A percentile compares a stretch with the other conserved stretches of the same genome.
phyloP scores from a whole-genome alignment of 2,888 invertebrate species.

The Lasioglossum lativentre region DNA sequence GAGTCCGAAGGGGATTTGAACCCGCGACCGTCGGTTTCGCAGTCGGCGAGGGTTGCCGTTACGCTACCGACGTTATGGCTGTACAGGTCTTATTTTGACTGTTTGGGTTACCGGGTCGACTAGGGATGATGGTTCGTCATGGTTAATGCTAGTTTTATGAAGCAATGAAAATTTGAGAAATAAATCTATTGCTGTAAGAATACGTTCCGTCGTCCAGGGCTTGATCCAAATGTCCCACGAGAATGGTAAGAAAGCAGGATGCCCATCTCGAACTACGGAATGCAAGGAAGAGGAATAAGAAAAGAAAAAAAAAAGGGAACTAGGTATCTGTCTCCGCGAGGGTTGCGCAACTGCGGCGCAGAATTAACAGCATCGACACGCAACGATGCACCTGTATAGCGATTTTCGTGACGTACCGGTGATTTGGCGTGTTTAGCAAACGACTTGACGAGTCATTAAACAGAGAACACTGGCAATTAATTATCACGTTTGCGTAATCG shows the following conservation, averaged over 20 bases:
- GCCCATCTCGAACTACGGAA: neutral
- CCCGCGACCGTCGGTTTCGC: slow-evolving; percentile 60
- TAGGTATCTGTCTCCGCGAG: slow-evolving; percentile 11
- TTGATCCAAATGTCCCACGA: no score
- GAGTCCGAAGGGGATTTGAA: slow-evolving; percentile 49
- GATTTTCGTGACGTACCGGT: slow-evolving; percentile 78
- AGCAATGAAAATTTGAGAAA: neutral
- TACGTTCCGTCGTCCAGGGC: no score
- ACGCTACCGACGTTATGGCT: slow-evolving; percentile 59
- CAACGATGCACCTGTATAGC: slow-evolving; percentile 76
- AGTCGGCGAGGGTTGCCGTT: slow-evolving; percentile 55
- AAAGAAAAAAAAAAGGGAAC: neutral
- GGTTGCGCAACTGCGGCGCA: slow-evolving; percentile 41
- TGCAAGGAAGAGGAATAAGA: neutral
- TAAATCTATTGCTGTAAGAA: no score
- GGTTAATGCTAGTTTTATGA: neutral
- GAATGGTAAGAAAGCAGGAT: neutral
- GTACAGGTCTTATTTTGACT: neutral
- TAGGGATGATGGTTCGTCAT: fast-evolving
- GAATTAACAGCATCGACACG: slow-evolving; percentile 77
- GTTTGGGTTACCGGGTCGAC: neutral
- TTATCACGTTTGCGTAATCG: slow-evolving; percentile 82
- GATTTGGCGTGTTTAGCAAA: slow-evolving; percentile 79
- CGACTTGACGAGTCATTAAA: slow-evolving; percentile 79
- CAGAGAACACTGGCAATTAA: slow-evolving; percentile 80